A percentile compares a stretch with the other conserved stretches of the same genome.
Evolutionary conservation across 2,113 vertebrate genomes (phyloP).

Genomic region (Illadopsis cleaveri): DNA sequence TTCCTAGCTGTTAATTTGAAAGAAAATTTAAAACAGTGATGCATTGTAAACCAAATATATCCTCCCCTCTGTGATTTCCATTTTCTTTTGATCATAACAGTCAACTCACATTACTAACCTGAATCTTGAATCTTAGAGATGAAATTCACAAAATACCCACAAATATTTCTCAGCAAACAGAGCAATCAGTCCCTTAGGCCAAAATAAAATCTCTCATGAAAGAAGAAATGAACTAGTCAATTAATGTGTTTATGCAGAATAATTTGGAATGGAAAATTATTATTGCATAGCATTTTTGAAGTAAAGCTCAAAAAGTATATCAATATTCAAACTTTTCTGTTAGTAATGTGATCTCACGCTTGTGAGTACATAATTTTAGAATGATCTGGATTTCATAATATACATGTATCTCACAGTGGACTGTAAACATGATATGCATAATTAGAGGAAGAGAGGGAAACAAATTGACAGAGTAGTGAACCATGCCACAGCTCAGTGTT

Average conservation of each 20-base stretch:
- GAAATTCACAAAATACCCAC: neutral
- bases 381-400: neutral
- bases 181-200: neutral
- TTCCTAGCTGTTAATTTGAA: neutral
- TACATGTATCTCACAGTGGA: neutral
- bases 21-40: neutral
- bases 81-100: neutral
- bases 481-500: neutral
- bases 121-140: neutral
- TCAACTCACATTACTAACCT: neutral
- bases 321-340: neutral
- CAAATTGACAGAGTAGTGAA: neutral
- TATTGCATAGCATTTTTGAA: neutral
- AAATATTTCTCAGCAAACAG: neutral
- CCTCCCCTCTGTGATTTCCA: neutral
- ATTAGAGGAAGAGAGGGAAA: neutral
- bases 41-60: neutral
- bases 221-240: constrained; percentile 7
- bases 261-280: constrained; percentile 3
- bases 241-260: neutral
- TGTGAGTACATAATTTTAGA: neutral
- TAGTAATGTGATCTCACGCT: neutral
- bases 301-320: neutral
- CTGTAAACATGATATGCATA: neutral
- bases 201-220: neutral